Percentiles rank a stretch among this genome's conserved stretches.
phyloP scores from a whole-genome alignment of 2,113 vertebrate species.

The Suricata suricatta region DNA sequence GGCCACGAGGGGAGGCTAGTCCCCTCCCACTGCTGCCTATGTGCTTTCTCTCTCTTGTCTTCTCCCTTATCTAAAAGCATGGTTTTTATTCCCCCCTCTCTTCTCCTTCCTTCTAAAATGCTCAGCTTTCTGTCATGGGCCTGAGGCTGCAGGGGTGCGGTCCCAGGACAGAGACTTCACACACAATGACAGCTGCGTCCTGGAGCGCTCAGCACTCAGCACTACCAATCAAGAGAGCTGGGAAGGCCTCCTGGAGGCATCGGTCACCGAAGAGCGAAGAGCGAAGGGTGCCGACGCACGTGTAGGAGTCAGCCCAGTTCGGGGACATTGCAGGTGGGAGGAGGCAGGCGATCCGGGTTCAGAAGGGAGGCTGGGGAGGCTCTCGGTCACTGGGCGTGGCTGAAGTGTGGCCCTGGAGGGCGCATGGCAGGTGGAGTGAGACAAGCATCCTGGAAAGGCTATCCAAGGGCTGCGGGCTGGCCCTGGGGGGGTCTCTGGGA shows the following conservation, averaged over 20 bases:
- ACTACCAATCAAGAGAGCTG: background rate
- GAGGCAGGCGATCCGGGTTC: background rate
- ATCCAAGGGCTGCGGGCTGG: background rate
- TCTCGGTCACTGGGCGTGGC: background rate
- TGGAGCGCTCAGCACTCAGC: background rate
- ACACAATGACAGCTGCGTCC: background rate
- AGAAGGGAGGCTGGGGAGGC: background rate
- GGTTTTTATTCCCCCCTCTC: background rate
- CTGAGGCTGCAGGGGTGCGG: background rate
- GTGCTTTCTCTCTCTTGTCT: background rate
- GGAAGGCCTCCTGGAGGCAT: background rate
- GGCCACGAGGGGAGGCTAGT: background rate
- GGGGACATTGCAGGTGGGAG: background rate
- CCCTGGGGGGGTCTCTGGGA: background rate
- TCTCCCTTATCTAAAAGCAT: background rate
- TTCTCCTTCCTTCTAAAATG: background rate
- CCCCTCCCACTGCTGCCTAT: background rate
- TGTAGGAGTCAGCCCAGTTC: background rate
- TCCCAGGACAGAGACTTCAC: background rate
- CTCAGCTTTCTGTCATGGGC: background rate
- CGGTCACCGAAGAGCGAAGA: background rate
- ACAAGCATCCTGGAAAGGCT: background rate
- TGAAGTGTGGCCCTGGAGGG: too few relatives aligned
- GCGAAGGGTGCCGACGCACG: rapidly evolving
- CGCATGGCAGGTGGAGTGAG: background rate